phyloP scores from a whole-genome alignment of 2,888 invertebrate genomes.

The Gibbula magus region DNA sequence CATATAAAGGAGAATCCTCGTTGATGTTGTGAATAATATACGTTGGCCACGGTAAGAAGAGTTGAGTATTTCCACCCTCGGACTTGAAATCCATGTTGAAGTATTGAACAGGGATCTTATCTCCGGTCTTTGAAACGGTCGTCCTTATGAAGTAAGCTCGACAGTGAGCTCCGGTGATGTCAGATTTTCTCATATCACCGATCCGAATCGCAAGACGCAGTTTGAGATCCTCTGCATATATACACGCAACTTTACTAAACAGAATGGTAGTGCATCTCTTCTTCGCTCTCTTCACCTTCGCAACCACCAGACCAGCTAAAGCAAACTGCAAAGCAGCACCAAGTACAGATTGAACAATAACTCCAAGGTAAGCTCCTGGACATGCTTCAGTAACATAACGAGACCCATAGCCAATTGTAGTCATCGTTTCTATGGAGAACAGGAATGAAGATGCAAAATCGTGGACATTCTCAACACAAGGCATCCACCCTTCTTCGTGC shows the following conservation, averaged over 20 bases:
- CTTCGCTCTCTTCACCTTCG: constrained; percentile 94
- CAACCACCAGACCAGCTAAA: constrained; percentile 87
- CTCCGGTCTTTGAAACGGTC: constrained; percentile 91
- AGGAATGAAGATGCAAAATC: constrained; percentile 94
- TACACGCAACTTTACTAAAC: constrained; percentile 93
- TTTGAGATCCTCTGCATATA: constrained; percentile 79
- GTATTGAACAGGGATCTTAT: constrained; percentile 92
- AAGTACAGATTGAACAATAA: constrained; percentile 92
- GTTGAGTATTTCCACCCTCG: constrained; percentile 90
- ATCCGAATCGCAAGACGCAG: constrained; percentile 74
- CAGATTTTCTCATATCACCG: constrained; percentile 74
- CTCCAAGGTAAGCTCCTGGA: constrained; percentile 89
- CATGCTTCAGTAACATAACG: constrained; percentile 92
- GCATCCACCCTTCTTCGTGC: constrained; percentile 54
- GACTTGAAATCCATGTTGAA: constrained; percentile 86
- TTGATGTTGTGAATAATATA: constrained; percentile 95
- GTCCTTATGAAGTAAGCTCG: constrained; percentile 93
- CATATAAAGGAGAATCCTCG: constrained; percentile 89
- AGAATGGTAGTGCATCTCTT: constrained; percentile 94
- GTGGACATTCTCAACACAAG: constrained; percentile 82
- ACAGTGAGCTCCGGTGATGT: constrained; percentile 86
- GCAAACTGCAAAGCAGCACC: constrained; percentile 86
- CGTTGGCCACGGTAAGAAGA: constrained; percentile 98
- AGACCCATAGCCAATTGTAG: constrained; percentile 93
- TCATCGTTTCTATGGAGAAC: constrained; percentile 97